A percentile compares a stretch with the other conserved stretches of the same genome.
These are phyloP conservation scores for Threskiornis aethiopicus DNA, from an alignment of 2,797 vertebrate species.

Conservation along the genomic window DNA sequence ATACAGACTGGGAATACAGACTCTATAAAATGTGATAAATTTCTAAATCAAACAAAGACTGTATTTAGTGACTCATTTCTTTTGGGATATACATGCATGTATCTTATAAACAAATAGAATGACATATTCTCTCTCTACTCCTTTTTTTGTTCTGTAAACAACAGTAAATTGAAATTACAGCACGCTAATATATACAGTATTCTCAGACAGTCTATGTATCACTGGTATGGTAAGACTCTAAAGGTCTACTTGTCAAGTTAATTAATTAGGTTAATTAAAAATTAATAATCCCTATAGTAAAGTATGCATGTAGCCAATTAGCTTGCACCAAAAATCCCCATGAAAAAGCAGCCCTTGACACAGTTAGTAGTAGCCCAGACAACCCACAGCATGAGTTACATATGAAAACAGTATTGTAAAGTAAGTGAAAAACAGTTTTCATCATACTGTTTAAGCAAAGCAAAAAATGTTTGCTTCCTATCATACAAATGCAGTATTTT, in stretches of 20 bases:
- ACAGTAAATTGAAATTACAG: not conserved
- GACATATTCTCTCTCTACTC: not conserved
- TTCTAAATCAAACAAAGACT: not conserved
- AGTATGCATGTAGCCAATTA: not conserved
- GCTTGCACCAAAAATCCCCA: not conserved
- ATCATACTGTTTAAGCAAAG: not conserved
- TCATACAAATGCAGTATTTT: not conserved
- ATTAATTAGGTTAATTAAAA: not conserved
- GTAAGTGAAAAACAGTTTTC: not conserved
- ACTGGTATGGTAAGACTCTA: not conserved
- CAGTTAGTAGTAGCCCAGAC: not conserved
- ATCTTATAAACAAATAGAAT: not conserved
- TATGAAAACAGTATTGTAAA: not conserved
- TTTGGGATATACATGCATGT: not conserved
- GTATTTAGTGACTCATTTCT: not conserved
- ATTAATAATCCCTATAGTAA: not conserved
- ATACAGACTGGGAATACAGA: not conserved
- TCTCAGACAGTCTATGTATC: not conserved
- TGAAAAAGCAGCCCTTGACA: not conserved
- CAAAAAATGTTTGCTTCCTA: not conserved
- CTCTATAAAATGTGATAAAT: not conserved
- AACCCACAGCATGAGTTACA: not conserved
- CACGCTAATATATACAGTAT: not conserved
- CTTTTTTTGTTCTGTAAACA: not conserved
- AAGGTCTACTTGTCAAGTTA: not conserved